These are phyloP conservation scores for Euwallacea fornicatus DNA, from an alignment of 1,140 invertebrate genomes.

Conservation along the genomic window DNA sequence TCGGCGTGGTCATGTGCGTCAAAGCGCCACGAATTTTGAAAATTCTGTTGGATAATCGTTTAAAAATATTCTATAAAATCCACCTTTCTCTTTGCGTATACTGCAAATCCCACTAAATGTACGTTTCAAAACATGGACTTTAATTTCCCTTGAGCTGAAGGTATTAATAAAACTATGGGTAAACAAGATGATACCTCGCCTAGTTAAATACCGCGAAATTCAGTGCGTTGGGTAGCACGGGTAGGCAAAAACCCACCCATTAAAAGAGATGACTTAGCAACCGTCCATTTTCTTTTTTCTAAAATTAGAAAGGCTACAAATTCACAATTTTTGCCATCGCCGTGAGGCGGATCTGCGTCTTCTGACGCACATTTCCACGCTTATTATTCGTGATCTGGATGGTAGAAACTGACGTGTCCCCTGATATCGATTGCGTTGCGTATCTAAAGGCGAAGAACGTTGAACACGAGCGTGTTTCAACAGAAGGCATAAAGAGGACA, in stretches of 20 bases:
- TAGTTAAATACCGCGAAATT: not conserved
- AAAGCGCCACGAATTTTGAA: not conserved
- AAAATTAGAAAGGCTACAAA: not conserved
- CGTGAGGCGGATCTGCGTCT: not conserved
- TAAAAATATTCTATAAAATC: no score
- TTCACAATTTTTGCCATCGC: not conserved
- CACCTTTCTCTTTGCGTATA: no score
- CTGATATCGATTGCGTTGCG: not conserved
- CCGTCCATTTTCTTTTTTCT: not conserved
- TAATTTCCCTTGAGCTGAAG: not conserved
- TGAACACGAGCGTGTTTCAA: not conserved
- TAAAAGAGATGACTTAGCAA: not conserved
- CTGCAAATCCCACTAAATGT: not conserved
- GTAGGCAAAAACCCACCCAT: not conserved
- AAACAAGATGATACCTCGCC: not conserved
- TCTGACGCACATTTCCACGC: conserved; percentile 10
- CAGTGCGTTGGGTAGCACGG: not conserved
- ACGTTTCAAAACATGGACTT: conserved; percentile 1
- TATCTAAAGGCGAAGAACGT: not conserved
- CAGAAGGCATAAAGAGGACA: not conserved
- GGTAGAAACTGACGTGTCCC: not conserved
- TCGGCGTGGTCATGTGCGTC: conserved; percentile 17
- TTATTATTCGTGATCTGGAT: conserved; percentile 5
- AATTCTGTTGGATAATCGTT: not conserved
- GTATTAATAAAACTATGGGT: not conserved